Evolutionary conservation across 2,113 vertebrate species (phyloP).

Genomic region (Clarias batrachus): DNA sequence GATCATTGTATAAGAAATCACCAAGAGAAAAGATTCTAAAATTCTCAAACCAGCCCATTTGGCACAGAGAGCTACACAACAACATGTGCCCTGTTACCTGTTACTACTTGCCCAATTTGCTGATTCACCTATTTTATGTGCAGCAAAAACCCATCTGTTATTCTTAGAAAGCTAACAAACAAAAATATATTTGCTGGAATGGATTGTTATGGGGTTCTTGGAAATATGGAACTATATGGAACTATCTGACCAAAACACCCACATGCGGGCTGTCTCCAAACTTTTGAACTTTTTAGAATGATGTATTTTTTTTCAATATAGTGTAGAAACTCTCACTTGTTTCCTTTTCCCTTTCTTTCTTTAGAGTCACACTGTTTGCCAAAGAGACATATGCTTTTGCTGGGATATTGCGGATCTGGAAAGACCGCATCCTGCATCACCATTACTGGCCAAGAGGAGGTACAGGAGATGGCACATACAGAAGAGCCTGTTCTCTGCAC

Average conservation of each 20-base stretch:
- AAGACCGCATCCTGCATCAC: conserved; percentile 67
- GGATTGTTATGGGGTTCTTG: not conserved
- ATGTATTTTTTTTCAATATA: not conserved
- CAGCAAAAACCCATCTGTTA: not conserved
- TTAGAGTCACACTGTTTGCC: conserved; percentile 27
- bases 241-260: not conserved
- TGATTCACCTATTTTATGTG: not conserved
- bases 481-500: conserved; percentile 25
- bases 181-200: not conserved
- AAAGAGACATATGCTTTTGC: conserved; percentile 32
- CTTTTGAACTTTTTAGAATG: not conserved
- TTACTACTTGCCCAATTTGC: not conserved
- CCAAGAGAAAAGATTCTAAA: not conserved
- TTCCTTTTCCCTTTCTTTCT: conserved; percentile 1
- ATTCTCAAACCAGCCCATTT: not conserved
- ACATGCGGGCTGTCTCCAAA: not conserved
- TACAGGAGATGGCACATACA: not conserved
- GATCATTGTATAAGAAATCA: not conserved
- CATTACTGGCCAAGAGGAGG: conserved; percentile 63
- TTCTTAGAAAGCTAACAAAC: not conserved
- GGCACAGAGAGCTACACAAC: not conserved
- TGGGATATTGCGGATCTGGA: conserved; percentile 47
- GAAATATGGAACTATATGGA: not conserved
- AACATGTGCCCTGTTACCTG: not conserved
- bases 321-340: not conserved